Evolutionary conservation across 2,888 invertebrate species (phyloP), one percentile per base, ranked within the genome.

Genomic region (Lochmaea crataegi): DNA sequence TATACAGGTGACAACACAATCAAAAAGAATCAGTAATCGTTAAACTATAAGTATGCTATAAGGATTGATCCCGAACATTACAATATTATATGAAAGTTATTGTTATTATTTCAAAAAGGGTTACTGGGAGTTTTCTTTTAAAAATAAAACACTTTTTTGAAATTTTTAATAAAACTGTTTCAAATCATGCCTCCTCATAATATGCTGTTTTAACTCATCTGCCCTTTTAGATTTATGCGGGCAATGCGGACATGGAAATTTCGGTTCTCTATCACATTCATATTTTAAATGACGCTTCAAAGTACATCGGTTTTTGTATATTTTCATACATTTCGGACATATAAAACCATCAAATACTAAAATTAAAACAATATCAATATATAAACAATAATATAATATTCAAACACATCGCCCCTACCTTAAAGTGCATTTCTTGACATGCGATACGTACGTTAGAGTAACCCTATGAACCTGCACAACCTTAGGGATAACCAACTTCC

Each of bases 251-350:
- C 73, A 73, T 9, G 9, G 51, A 56, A 73, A 73, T 65, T 65
- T 68, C n/a, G 78, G 78, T 65, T 68, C 71, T 61, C 77, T 75
- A 26, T 90, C 89, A 83, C 94, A 94, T 84, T 93, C 93, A 85
- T 91, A 91, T 83, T 90, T 90, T 80, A 91, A 89, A 85, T 93
- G 93, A 73, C 93, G 90, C 82, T 90, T 91, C 71, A 93, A 87
- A 32, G 92, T 92, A 74, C 91, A 90, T 82, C 91, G 91, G 85
- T 90, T 90, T 85, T 91, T 91, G 88, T 94, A 94, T 74, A 90
- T 90, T 87, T 94, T 94, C 73, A 92, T 91, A 85, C 94, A 94
- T 78, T 88, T 88, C 79, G 89, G 89, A 86, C 92, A 92, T 76
- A 68, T 69, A 42, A 72, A 72, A 22, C 75, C 71, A 16, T 70